A percentile compares a stretch with the other conserved stretches of the same genome.
phyloP scores from a whole-genome alignment of 2,113 vertebrate genomes.

The Macaca fascicularis region DNA sequence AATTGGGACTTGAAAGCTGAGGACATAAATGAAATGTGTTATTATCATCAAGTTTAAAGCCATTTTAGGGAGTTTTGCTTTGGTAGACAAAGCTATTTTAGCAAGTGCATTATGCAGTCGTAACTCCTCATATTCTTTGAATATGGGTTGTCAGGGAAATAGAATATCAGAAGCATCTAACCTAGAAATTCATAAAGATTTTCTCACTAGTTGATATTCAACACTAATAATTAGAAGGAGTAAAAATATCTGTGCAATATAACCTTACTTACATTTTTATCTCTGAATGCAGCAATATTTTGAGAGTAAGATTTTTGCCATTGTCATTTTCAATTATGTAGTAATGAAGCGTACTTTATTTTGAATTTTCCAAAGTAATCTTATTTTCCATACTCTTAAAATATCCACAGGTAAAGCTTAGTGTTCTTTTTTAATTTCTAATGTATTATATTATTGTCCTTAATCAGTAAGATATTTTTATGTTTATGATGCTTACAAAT shows the following conservation, averaged over 20 bases:
- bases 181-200: neutral
- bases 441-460: neutral
- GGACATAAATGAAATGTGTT: neutral
- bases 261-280: neutral
- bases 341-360: neutral
- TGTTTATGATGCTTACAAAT: neutral
- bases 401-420: neutral
- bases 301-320: neutral
- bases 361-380: neutral
- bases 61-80: neutral
- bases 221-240: neutral
- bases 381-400: neutral
- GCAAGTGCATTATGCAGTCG: neutral
- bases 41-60: neutral
- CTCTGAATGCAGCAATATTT: neutral
- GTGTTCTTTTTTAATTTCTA: neutral
- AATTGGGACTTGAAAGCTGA: neutral
- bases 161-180: neutral
- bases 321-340: neutral
- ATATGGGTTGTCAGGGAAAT: neutral
- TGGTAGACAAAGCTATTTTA: slow-evolving; percentile 10
- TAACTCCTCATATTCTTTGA: neutral
- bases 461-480: neutral
- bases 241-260: neutral
- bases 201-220: neutral